Percentiles rank a stretch among this genome's conserved stretches.
These are phyloP conservation scores for Amphipoea oculea DNA, from an alignment of 2,888 invertebrate genomes.

Conservation along the genomic window DNA sequence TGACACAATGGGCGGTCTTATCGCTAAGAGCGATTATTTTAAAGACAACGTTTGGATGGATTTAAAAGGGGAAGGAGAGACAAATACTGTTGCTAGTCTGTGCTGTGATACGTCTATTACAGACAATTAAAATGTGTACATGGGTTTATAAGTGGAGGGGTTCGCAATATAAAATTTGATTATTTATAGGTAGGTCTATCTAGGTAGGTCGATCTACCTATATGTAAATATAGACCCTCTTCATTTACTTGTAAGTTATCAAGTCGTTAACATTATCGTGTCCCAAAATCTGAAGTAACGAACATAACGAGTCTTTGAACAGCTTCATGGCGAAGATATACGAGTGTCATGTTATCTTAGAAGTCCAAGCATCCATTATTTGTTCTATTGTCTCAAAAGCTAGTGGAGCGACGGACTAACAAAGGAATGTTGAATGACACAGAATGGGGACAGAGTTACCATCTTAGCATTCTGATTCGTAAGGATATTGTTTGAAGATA, in stretches of 20 bases:
- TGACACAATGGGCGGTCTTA: no score
- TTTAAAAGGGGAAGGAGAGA: no score
- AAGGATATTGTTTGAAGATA: constrained; percentile 25
- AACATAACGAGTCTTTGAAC: constrained; percentile 46
- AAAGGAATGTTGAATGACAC: constrained; percentile 47
- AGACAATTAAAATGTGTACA: neutral
- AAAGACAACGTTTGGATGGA: no score
- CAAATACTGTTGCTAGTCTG: no score
- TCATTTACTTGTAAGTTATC: constrained; percentile 13
- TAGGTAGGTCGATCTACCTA: no score
- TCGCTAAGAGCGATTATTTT: no score
- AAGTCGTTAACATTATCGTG: constrained; percentile 36
- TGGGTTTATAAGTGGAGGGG: neutral
- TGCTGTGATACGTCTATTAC: neutral
- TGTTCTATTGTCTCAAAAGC: constrained; percentile 59
- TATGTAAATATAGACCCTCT: neutral
- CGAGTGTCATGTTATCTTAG: constrained; percentile 48
- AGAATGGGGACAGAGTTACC: constrained; percentile 39
- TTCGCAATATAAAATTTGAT: neutral
- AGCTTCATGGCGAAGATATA: constrained; percentile 36
- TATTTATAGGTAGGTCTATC: neutral
- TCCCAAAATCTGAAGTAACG: constrained; percentile 37
- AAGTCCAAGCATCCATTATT: constrained; percentile 55
- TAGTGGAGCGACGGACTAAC: constrained; percentile 35
- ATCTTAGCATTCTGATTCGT: constrained; percentile 38